Evolutionary conservation across 1,140 invertebrate species (phyloP), one percentile per base, ranked within the genome.

Genomic region (Trichoplusia ni): DNA sequence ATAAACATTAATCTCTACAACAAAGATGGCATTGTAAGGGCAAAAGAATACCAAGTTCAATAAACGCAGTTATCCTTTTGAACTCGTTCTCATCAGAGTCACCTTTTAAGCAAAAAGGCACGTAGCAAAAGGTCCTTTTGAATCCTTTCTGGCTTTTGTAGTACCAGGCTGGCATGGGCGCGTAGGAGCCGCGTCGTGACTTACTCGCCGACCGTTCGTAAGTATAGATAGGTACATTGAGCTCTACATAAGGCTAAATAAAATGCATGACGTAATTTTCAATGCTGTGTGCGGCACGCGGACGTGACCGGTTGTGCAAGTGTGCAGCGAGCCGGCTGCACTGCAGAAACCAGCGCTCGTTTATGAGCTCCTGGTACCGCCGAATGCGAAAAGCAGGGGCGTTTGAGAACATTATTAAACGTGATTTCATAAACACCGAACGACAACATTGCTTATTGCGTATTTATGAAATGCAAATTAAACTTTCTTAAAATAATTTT

Each of bases 191-290:
- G 27, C 27, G 11, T 18, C 54, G 69, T 81, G 71, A 47, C 60
- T 56, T 76, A 79, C 79, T 77, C 72, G 71, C 64, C 68, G 69
- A 25, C 19, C 25, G 42, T 33, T 18, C 42, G 31, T 60, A 60
- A 35, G 29, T 21, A 58, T 73, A 64, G 67, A 73, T 77, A 64
- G 67, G 68, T 71, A 58, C 37, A 71, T 66, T 63, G 67, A 77
- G 75, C 77, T 77, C 78, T 77, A 80, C 71, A 79, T 82, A 87
- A 80, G 75, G 84, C 74, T 77, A 81, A 83, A 82, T 79, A 73
- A 79, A 81, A 71, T 58, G 38, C 54, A 58, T 85, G 81, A 86
- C 77, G 82, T 84, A 84, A 87, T 75, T 71, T 68, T 72, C 72
- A 79, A 78, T 78, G 79, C 73, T 81, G 78, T 74, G 80, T 77